Evolutionary conservation across 2,888 invertebrate genomes (phyloP), one percentile per base, ranked within the genome.

Genomic region (Trichogramma evanescens): DNA sequence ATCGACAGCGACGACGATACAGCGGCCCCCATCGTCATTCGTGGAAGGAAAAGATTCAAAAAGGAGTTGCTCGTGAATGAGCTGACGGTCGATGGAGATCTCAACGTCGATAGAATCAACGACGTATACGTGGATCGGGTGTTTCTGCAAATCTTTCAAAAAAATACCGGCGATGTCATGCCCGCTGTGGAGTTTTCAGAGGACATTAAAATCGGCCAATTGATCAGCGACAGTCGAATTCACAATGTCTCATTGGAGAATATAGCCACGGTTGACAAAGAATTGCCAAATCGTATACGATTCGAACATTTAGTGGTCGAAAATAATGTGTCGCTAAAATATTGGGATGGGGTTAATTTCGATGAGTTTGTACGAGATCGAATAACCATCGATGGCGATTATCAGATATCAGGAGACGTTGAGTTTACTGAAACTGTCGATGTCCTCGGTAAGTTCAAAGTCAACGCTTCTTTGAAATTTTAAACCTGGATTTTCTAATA

Each of bases 261-360:
- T 7, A 56, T 71, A 1, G 66, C 63, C 26, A 59, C 66, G 2
- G 13, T 58, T 2, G 56, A 52, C 4, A 66, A 68, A 9, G 54
- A 4, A 7, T 58, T 75, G 52, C 72, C 71, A 1, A 54, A 63
- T 9, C 63, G 65, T 4, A 62, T 69, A 6, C 51, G 60, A 9
- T 71, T 76, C 2, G 54, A 69, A 39, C 38, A 71, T 41, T 65
- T 75, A 4, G 41, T 63, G 1, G 65, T 74, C 4, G 38, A 58
- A 38, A 26, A 57, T 4, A 54, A 69, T 6, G 62, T 68, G 5
- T 54, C 38, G 41, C 40, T 71, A 4, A 45, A 67, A 6, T 63
- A 62, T 41, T 54, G 75, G 5, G 72, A 75, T 56, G 67, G 65
- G 0, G 54, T 74, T 9, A 56, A 71, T 7, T 67, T 76, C n/a